Evolutionary conservation across 2,113 vertebrate species (phyloP), one percentile per base, ranked within the genome.

Genomic region (Bubo bubo): DNA sequence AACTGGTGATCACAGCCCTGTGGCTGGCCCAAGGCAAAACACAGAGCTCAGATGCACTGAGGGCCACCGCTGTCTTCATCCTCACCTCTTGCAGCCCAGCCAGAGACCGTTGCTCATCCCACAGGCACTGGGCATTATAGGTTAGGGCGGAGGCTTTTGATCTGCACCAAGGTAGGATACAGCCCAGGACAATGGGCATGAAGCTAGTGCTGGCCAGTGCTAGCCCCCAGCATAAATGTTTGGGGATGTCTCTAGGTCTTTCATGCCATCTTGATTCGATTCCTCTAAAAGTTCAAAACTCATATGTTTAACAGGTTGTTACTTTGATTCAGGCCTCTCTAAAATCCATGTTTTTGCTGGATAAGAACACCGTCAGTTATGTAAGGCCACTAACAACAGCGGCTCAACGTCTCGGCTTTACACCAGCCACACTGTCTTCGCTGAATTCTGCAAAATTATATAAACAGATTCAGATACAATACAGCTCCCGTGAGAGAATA

Each of bases 311-410:
- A 41, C 20, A 47, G 9, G 23, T 34, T 50, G 22, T 11, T 79
- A 58, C 41, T 68, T 88, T 86, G 45, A 66, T 45, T 47, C 13
- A 16, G 15, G 13, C 14, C 21, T 45, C 18, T 26, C 37, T 45
- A 79, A 91, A 77, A 71, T 45, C 52, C 56, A 35, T 0, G 1
- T 1, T 84, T 96, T 45, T 72, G 19, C 58, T 58, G 43, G 15
- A 9, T 50, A 77, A 73, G 32, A 79, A 27, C 43, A 32, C 10
- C 0, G 0, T 22, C 34, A 19, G 52, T 71, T 53, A 77, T 0
- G 1, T 53, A 86, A 76, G 64, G 49, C 24, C 15, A 24, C 30
- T 77, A 81, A 72, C 1, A 1, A 81, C 27, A 88, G 49, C 0
- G 0, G 56, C 21, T 79, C 58, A 37, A 47, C 2, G 2, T 26